phyloP scores from a whole-genome alignment of 2,797 vertebrate species.

The Falco rusticolus region DNA sequence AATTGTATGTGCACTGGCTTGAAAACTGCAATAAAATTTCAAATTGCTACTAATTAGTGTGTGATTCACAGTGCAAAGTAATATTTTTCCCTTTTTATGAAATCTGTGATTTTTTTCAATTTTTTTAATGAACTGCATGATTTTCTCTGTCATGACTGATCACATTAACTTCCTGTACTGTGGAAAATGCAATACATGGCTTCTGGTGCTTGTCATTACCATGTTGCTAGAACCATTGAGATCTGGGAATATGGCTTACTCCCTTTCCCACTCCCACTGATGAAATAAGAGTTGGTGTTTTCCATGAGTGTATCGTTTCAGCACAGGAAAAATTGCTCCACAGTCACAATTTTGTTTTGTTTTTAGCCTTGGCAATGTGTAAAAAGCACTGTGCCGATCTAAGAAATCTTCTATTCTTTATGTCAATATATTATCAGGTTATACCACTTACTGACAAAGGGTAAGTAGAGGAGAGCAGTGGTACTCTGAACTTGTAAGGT shows the following conservation, averaged over 20 bases:
- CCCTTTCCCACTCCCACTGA: not conserved
- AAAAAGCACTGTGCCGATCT: conserved; percentile 49
- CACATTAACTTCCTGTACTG: not conserved
- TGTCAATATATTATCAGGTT: conserved; percentile 49
- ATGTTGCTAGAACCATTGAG: not conserved
- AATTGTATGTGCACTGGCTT: conserved; percentile 3
- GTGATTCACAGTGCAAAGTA: not conserved
- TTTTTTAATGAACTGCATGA: not conserved
- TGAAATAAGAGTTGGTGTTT: not conserved
- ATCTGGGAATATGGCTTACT: not conserved
- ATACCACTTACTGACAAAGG: conserved; percentile 43
- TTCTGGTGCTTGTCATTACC: not conserved
- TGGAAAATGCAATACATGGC: not conserved
- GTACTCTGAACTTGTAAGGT: conserved; percentile 37
- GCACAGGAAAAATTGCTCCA: not conserved
- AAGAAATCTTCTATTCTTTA: conserved; percentile 56
- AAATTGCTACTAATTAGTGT: not conserved
- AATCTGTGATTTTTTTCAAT: not conserved
- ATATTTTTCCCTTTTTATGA: not conserved
- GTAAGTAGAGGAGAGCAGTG: conserved; percentile 49
- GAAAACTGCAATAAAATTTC: conserved; percentile 23
- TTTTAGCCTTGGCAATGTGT: conserved; percentile 1
- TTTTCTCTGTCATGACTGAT: not conserved
- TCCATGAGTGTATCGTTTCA: not conserved
- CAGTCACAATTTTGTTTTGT: not conserved